Evolutionary conservation across 2,888 invertebrate species (phyloP).

Genomic region (Cactoblastis cactorum): DNA sequence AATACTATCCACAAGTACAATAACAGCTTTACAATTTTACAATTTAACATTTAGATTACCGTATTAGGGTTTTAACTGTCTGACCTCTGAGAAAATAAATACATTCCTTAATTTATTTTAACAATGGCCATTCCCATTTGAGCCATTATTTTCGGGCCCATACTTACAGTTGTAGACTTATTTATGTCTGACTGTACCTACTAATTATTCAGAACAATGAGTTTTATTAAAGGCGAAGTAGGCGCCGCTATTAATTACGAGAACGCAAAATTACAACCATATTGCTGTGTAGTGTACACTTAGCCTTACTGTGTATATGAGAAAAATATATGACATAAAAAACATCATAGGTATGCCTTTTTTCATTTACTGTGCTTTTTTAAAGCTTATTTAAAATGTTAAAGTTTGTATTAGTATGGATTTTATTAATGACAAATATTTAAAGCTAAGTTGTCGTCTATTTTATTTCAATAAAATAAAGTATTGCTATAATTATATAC

Average conservation of each 20-base stretch:
- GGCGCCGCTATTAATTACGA: constrained; percentile 19
- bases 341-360: too few species aligned
- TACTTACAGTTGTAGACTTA: background rate
- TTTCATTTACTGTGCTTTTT: too few species aligned
- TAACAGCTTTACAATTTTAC: too few species aligned
- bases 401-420: too few species aligned
- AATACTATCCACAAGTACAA: too few species aligned
- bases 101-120: background rate
- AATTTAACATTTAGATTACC: too few species aligned
- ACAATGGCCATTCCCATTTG: background rate
- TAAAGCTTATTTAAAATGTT: too few species aligned
- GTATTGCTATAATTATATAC: too few species aligned
- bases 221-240: constrained; percentile 14
- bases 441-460: too few species aligned
- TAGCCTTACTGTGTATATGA: background rate
- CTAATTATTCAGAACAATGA: constrained; percentile 22
- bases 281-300: constrained; percentile 3
- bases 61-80: background rate
- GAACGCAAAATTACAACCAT: constrained; percentile 12
- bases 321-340: background rate
- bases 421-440: too few species aligned
- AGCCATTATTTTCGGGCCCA: background rate
- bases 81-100: background rate
- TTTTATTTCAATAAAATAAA: too few species aligned
- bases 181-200: constrained; percentile 12